phyloP scores from a whole-genome alignment of 2,888 invertebrate species.

The Nomada ruficornis region DNA sequence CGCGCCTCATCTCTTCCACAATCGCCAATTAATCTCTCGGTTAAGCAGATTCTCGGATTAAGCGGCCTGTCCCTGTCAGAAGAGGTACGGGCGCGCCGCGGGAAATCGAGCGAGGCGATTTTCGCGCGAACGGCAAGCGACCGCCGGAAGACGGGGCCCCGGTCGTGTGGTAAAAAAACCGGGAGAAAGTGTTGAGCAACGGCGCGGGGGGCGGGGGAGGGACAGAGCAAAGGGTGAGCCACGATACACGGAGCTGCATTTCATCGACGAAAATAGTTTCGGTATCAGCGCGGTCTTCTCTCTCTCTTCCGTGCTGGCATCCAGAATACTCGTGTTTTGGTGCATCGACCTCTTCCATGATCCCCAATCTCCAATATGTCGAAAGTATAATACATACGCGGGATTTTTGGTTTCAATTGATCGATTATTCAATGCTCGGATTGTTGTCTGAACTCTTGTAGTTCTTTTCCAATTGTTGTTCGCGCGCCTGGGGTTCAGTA shows the following conservation, averaged over 20 bases:
- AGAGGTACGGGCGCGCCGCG: conserved; percentile 50
- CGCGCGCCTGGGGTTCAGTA: not conserved
- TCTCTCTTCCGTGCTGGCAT: conserved; percentile 12
- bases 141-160: conserved; percentile 26
- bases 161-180: conserved; percentile 3
- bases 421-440: too few relatives aligned
- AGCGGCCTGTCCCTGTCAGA: conserved; percentile 59
- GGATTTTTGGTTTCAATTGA: not conserved
- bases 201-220: conserved; percentile 1
- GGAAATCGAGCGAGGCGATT: conserved; percentile 68
- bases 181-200: conserved; percentile 21
- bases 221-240: conserved; percentile 32
- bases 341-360: conserved; percentile 77
- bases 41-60: conserved; percentile 80
- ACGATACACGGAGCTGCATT: conserved; percentile 66
- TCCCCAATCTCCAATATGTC: conserved; percentile 26
- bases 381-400: not conserved
- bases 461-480: not conserved
- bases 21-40: conserved; percentile 81
- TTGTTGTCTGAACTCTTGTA: not conserved
- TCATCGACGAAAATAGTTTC: conserved; percentile 81
- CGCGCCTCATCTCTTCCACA: conserved; percentile 79
- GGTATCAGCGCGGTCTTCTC: conserved; percentile 68
- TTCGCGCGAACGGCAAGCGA: conserved; percentile 41
- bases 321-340: conserved; percentile 78